Conservation (phyloP, 2,113 vertebrate species). For the Chloropsis hardwickii region DNA sequence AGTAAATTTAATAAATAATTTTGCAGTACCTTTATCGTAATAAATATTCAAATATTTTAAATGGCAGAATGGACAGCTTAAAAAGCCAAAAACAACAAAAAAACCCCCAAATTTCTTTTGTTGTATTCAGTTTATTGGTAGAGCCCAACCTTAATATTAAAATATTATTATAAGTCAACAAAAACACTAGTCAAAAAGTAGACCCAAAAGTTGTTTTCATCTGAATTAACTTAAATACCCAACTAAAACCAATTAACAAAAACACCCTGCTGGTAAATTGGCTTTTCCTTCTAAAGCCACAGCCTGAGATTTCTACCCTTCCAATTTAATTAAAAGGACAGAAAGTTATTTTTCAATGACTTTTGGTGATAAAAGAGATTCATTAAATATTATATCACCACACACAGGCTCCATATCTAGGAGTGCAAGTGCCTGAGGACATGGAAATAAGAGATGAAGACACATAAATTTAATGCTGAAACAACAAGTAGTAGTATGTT, state of each 20-base stretch:
- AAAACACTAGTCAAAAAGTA: neutral
- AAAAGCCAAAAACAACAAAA: neutral
- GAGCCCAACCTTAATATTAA: accelerated
- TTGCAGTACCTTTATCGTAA: neutral
- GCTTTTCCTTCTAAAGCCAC: neutral
- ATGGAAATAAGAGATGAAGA: neutral
- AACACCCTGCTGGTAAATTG: neutral
- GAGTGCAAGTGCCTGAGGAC: neutral
- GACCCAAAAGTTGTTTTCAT: neutral
- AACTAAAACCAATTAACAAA: neutral
- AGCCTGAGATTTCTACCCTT: neutral
- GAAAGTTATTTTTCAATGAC: neutral
- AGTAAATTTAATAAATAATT: neutral
- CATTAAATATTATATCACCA: neutral
- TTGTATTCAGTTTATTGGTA: neutral
- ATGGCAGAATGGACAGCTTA: neutral
- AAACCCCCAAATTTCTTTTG: accelerated
- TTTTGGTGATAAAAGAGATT: neutral
- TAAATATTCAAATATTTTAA: neutral
- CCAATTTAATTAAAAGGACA: neutral
- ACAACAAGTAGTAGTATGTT: neutral
- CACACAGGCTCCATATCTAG: neutral
- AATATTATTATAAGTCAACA: neutral
- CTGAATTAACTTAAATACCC: neutral
- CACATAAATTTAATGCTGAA: neutral